Percentiles rank a stretch among this genome's conserved stretches.
These are phyloP conservation scores for Lutraria rhynchaena DNA, from an alignment of 1,140 invertebrate genomes.

Conservation along the genomic window DNA sequence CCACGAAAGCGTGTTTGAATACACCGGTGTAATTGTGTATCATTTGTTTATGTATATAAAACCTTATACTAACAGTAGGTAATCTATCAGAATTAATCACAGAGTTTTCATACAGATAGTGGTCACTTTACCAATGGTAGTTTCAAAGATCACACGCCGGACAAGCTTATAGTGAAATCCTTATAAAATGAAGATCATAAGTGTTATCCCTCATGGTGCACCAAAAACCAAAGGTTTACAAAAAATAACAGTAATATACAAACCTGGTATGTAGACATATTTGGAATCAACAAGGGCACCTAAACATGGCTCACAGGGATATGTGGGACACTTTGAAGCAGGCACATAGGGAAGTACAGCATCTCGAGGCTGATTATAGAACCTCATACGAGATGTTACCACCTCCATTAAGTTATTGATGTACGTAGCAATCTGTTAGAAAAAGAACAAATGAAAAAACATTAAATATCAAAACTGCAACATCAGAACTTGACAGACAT, in stretches of 20 bases:
- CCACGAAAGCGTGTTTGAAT: too few relatives aligned
- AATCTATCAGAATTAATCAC: too few relatives aligned
- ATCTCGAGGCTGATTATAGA: constrained; percentile 70
- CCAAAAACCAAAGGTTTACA: neutral
- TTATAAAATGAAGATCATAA: neutral
- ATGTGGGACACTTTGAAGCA: constrained; percentile 66
- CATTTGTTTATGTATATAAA: too few relatives aligned
- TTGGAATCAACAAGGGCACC: constrained; percentile 62
- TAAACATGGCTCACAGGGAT: constrained; percentile 69
- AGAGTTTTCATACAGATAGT: too few relatives aligned
- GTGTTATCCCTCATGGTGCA: too few relatives aligned
- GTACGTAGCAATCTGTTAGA: constrained; percentile 70
- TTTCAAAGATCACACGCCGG: too few relatives aligned
- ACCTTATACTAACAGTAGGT: too few relatives aligned
- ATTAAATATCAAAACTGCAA: too few relatives aligned
- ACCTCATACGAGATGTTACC: constrained; percentile 63
- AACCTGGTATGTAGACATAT: constrained; percentile 67
- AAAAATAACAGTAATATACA: neutral
- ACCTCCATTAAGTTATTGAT: constrained; percentile 66
- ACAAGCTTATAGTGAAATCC: too few relatives aligned
- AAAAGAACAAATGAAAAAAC: constrained; percentile 26
- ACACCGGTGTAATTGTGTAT: too few relatives aligned
- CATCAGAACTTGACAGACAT: too few relatives aligned
- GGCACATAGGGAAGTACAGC: constrained; percentile 59
- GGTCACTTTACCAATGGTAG: neutral